Conservation (phyloP, 2,113 vertebrate species). For the Sarotherodon lohbergeri region DNA sequence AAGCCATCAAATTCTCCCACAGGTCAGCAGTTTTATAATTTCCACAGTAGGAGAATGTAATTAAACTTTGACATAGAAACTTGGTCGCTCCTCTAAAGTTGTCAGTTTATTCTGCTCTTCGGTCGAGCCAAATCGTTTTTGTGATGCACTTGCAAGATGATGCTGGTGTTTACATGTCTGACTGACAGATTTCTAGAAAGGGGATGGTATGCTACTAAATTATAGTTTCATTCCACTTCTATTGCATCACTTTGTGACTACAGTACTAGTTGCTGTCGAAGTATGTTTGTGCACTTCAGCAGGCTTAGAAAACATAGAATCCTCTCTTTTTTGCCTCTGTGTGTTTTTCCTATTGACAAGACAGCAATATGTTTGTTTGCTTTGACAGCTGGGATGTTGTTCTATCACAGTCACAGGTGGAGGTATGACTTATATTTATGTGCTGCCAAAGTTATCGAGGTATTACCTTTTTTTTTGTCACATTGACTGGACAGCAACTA, state of each 20-base stretch:
- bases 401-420: neutral
- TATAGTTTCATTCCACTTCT: neutral
- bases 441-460: neutral
- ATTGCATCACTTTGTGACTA: neutral
- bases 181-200: slow-evolving; percentile 7
- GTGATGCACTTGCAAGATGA: neutral
- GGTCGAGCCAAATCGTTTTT: neutral
- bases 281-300: neutral
- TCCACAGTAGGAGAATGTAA: slow-evolving; percentile 46
- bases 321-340: neutral
- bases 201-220: neutral
- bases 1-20: slow-evolving; percentile 51
- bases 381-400: neutral
- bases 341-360: neutral
- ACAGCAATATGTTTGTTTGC: neutral
- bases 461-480: neutral
- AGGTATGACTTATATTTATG: neutral
- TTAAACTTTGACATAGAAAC: slow-evolving; percentile 56
- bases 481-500: neutral
- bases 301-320: neutral
- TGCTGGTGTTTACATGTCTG: slow-evolving; percentile 15
- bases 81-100: slow-evolving; percentile 19
- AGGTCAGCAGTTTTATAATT: slow-evolving; percentile 68
- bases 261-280: neutral
- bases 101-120: neutral